A percentile compares a stretch with the other conserved stretches of the same genome.
Evolutionary conservation across 2,113 vertebrate species (phyloP).

Genomic region (Blennius ocellaris): DNA sequence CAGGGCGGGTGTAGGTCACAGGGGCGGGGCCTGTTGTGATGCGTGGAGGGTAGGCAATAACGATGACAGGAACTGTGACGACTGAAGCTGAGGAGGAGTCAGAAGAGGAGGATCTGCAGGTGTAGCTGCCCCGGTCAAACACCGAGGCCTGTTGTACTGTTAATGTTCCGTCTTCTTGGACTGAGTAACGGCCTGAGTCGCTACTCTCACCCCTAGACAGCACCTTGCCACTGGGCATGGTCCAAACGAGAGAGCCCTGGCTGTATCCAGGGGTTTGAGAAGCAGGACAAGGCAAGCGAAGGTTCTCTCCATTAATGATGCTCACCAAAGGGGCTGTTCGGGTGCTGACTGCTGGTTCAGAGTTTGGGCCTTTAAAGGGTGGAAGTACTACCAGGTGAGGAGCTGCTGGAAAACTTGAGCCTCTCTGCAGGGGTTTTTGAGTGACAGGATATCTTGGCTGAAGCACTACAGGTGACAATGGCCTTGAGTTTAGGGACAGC

Average conservation of each 20-base stretch:
- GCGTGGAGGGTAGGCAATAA: constrained; percentile 92
- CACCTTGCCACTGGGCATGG: constrained; percentile 84
- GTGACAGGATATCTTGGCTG: constrained; percentile 76
- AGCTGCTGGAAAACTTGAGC: not conserved
- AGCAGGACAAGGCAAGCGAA: constrained; percentile 84
- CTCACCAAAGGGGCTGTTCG: constrained; percentile 87
- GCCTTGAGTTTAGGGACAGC: constrained; percentile 8
- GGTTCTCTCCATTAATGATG: constrained; percentile 89
- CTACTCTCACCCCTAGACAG: constrained; percentile 81
- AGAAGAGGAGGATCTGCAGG: constrained; percentile 81
- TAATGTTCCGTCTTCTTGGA: constrained; percentile 89
- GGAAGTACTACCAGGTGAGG: constrained; percentile 34
- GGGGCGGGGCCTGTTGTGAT: constrained; percentile 90
- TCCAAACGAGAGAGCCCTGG: constrained; percentile 83
- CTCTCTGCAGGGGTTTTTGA: constrained; percentile 64
- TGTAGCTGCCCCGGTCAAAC: constrained; percentile 91
- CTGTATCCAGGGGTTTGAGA: constrained; percentile 58
- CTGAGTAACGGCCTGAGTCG: constrained; percentile 76
- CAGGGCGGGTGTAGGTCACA: constrained; percentile 87
- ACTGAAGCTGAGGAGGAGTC: constrained; percentile 75
- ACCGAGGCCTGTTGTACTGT: constrained; percentile 86
- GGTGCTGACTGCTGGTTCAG: constrained; percentile 73
- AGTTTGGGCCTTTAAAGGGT: not conserved
- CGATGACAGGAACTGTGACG: constrained; percentile 89
- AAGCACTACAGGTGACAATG: constrained; percentile 70